Evolutionary conservation across 2,797 vertebrate genomes (phyloP), one percentile per base, ranked within the genome.

Genomic region (Spinibarbus caldwelli): DNA sequence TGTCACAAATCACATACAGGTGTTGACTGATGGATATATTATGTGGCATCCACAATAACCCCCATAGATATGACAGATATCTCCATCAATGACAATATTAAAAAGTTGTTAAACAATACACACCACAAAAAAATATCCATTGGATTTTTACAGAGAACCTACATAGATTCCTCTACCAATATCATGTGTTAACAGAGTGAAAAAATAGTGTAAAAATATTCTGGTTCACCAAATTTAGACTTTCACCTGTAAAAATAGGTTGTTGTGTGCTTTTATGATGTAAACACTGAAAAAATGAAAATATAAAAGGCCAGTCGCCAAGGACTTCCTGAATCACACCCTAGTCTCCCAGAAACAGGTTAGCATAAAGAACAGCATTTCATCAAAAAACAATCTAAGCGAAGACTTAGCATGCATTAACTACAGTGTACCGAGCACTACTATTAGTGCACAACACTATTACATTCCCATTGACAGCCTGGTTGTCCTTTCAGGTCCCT

Each of bases 291-390:
- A 73, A 59, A 57, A 82, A 6, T 72, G 6, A 67, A 72, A 82
- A 70, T 11, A 26, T 26, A 70, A 45, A 64, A 54, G 43, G 23
- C 15, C 81, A 45, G 17, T 47, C 17, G 0, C 26, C 6, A 76
- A n/a, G 23, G 71, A 67, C 41, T 62, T 83, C 52, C 41, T 66
- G 57, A n/a, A 71, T 71, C 67, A 31, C 80, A 64, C 81, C 81
- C 70, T 64, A 11, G 21, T 19, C 29, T 82, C 7, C 70, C 21
- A 64, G 23, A 83, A 47, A 64, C 23, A 75, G 43, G 21, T 36
- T 75, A 31, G 71, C 43, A 49, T 47, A 49, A 29, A 49, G 57
- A 76, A 23, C 15, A 45, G 38, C 17, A 31, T 45, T 64, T 64
- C 17, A 31, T 36, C 7, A 31, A 17, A 78, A 17, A 77, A 78